phyloP scores from a whole-genome alignment of 2,797 vertebrate genomes.

The Hippocampus kuda region DNA sequence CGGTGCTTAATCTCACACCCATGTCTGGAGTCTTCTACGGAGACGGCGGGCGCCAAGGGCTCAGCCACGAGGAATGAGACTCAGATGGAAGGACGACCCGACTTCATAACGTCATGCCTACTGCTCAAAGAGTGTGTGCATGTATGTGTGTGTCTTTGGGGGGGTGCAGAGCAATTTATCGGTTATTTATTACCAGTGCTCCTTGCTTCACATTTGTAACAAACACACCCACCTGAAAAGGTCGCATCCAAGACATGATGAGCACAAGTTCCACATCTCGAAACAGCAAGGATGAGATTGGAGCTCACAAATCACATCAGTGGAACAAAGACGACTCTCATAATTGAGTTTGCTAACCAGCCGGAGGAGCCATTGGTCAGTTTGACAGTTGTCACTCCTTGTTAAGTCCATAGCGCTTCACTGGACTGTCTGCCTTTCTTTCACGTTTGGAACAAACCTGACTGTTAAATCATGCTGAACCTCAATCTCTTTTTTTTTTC shows the following conservation, averaged over 20 bases:
- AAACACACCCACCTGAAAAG: background rate
- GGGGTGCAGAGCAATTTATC: conserved; percentile 15
- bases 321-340: conserved; percentile 10
- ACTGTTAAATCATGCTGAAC: conserved; percentile 45
- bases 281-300: conserved; percentile 38
- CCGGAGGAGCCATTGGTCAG: conserved; percentile 15
- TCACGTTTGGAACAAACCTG: conserved; percentile 41
- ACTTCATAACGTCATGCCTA: background rate
- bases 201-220: conserved; percentile 9
- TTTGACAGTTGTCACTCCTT: conserved; percentile 37
- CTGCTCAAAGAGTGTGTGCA: background rate
- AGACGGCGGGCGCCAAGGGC: conserved; percentile 28
- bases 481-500: background rate
- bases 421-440: conserved; percentile 57
- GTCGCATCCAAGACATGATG: conserved; percentile 5
- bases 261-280: conserved; percentile 49
- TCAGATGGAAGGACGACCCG: background rate
- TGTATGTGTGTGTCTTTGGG: background rate
- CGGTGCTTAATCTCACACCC: conserved; percentile 60
- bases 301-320: conserved; percentile 20
- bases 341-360: conserved; percentile 2
- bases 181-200: conserved; percentile 28
- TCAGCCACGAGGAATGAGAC: conserved; percentile 9
- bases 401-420: conserved; percentile 35
- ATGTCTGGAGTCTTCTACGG: conserved; percentile 31